Percentiles rank a stretch among this genome's conserved stretches.
Evolutionary conservation across 2,797 vertebrate species (phyloP).

Genomic region (Trachurus trachurus): DNA sequence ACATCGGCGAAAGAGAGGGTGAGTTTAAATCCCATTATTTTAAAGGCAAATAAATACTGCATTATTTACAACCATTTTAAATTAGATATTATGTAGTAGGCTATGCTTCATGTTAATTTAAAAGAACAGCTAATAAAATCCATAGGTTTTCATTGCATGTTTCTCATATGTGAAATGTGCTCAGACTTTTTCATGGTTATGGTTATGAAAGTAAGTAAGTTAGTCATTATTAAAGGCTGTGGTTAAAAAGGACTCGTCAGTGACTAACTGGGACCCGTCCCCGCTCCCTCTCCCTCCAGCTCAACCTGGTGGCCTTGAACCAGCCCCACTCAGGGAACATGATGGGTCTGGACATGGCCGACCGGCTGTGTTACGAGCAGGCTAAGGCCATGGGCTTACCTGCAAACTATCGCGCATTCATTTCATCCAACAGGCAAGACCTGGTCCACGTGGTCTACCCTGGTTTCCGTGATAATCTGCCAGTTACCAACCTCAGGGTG

Average conservation of each 20-base stretch:
- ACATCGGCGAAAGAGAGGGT: constrained; percentile 66
- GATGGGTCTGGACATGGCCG: constrained; percentile 84
- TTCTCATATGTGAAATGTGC: not conserved
- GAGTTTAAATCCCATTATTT: constrained; percentile 22
- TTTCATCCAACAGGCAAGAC: constrained; percentile 90
- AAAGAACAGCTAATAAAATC: no score
- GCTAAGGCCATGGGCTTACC: constrained; percentile 91
- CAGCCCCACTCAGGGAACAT: constrained; percentile 91
- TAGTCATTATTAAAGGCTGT: not conserved
- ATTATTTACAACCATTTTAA: no score
- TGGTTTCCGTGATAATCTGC: constrained; percentile 75
- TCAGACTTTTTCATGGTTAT: not conserved
- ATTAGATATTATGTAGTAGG: no score
- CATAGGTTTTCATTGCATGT: no score
- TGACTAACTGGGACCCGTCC: not conserved
- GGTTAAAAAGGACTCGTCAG: not conserved
- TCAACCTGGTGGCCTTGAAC: constrained; percentile 94
- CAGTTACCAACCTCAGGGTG: constrained; percentile 94
- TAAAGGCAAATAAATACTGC: not conserved
- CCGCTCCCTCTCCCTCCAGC: constrained; percentile 76
- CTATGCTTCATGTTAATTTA: no score
- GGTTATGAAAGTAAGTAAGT: no score
- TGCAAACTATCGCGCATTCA: constrained; percentile 92
- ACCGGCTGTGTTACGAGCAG: constrained; percentile 93
- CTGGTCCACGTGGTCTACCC: constrained; percentile 80